phyloP scores from a whole-genome alignment of 2,113 vertebrate genomes.

The Mellivora capensis region DNA sequence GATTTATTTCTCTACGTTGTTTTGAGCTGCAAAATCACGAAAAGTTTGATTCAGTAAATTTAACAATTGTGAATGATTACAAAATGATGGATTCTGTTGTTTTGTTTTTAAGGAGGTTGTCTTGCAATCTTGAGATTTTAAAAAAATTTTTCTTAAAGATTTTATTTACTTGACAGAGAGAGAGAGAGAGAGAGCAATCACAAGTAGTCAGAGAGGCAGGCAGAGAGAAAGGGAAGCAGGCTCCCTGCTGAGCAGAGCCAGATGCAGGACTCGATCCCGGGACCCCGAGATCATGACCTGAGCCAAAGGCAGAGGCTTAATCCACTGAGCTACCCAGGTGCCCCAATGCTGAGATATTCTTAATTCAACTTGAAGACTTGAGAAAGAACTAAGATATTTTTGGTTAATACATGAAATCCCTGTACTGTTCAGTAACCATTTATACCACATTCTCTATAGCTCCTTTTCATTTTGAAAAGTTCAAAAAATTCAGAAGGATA shows the following conservation, averaged over 20 bases:
- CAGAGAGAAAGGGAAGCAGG: no score
- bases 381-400: neutral
- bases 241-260: no score
- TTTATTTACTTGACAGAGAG: no score
- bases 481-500: neutral
- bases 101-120: neutral
- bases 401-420: neutral
- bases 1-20: neutral
- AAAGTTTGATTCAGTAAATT: neutral
- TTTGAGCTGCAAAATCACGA: neutral
- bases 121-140: neutral
- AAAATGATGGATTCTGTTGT: neutral
- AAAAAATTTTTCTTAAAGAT: no score
- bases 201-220: no score
- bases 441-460: neutral
- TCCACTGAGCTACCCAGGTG: no score
- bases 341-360: neutral
- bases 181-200: no score
- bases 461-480: neutral
- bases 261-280: no score
- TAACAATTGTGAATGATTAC: neutral
- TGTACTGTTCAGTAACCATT: neutral
- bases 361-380: slow-evolving; percentile 5
- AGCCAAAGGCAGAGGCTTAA: no score
- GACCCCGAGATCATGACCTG: no score